Evolutionary conservation across 2,797 vertebrate species (phyloP), one percentile per base, ranked within the genome.

Genomic region (Catostomus latipinnis): DNA sequence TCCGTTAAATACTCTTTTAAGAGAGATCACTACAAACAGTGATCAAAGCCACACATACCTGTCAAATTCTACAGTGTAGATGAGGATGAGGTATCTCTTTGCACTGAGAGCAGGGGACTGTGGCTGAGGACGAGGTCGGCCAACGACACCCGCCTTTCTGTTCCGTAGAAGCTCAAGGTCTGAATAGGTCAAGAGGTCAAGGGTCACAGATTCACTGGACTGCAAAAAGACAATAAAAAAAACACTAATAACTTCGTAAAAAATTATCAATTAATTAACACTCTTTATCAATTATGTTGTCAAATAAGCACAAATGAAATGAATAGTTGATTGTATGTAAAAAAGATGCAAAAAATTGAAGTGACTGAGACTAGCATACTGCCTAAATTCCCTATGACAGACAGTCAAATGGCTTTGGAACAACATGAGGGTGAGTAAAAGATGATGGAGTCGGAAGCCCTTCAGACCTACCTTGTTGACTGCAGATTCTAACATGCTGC

Each of bases 31-130:
- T 61, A 22, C 9, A 58, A 4, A 79, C 14, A n/a, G 56, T 18
- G 11, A 67, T 72, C n/a, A 45, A 60, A 74, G 34, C 0, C 0
- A 16, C 0, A 85, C 88, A 46, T 62, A 98, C 97, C 97, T 96
- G 91, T 99, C 97, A 84, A 99, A 99, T 86, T 99, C 97, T 74
- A 98, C 97, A 0, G 96, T 98, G 90, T 99, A 99, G 85, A 98
- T 92, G 57, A 99, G 95, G 82, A 98, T 98, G 60, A 99, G 93
- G 86, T 99, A 99, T 88, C 97, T 92, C 87, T 97, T 98, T 81
- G 94, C 88, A 52, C 91, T 94, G 82, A 99, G 95, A 0, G 89
- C 91, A 13, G 96, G 92, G 0, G 93, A 92, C 80, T 96, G 95
- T 6, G 95, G 89, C 66, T 92, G 88, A 12, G 93, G 79, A 0